Percentiles rank a stretch among this genome's conserved stretches.
Evolutionary conservation across 2,797 vertebrate genomes (phyloP).

Genomic region (Tolypeutes matacus): DNA sequence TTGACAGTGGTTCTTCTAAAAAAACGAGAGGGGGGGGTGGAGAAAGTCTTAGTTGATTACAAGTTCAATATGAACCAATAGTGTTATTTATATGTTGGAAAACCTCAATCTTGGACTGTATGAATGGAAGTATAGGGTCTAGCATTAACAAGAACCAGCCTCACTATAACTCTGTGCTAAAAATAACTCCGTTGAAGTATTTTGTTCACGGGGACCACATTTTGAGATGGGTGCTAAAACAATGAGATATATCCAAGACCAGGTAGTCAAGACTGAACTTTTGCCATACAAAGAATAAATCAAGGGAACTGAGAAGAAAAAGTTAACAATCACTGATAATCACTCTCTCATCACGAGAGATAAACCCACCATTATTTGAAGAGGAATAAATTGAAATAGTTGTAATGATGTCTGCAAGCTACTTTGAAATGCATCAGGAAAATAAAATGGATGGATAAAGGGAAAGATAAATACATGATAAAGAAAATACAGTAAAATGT

Average conservation of each 20-base stretch:
- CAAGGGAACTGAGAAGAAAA: conserved; percentile 46
- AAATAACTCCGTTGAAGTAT: conserved; percentile 24
- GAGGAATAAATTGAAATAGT: not conserved
- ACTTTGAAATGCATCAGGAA: too few relatives aligned
- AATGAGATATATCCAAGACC: conserved; percentile 16
- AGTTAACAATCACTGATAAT: conserved; percentile 29
- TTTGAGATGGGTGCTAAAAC: conserved; percentile 20
- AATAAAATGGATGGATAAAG: not conserved
- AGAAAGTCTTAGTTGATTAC: not conserved
- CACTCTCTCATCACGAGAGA: too few relatives aligned
- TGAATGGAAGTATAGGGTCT: not conserved
- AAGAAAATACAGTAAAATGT: conserved; percentile 11
- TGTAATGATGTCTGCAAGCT: not conserved
- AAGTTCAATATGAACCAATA: conserved; percentile 33
- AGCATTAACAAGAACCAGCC: not conserved
- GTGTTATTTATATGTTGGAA: not conserved
- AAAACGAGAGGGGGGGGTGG: not conserved
- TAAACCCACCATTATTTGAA: not conserved
- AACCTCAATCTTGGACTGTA: not conserved
- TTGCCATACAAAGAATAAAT: not conserved
- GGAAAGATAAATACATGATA: not conserved
- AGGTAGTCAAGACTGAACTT: conserved; percentile 12
- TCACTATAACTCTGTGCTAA: conserved; percentile 18
- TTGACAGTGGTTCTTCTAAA: conserved; percentile 20
- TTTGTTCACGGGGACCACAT: conserved; percentile 25